Base-by-base conservation (phyloP, 1,140 invertebrate genomes). In the Cotesia glomerata region DNA sequence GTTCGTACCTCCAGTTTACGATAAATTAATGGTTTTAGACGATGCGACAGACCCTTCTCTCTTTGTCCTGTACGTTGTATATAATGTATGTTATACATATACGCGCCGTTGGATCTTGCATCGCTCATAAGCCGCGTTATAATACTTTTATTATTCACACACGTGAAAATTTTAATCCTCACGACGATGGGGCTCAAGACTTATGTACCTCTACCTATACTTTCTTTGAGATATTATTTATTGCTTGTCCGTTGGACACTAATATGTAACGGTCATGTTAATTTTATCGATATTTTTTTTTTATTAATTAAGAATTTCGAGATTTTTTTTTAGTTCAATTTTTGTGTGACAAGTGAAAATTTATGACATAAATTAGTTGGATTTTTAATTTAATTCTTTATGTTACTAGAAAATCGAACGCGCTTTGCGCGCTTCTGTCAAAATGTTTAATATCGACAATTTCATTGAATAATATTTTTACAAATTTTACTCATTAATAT, bases 11-110 rank as follows among this genome's bases (percentile, higher is more conserved):
- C 75, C 71, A 79, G 77, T 84, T 83, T 80, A 81, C 80, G 81
- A 82, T 79, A 80, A 82, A 85, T 84, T 85, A 85, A 85, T 85
- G 80, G 80, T 80, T 80, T 83, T 72, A 18, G 52, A 74, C 39
- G 62, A 5, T 18, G 65, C 16, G 51, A 67, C 49, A 52, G 49
- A 45, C 70, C 56, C 45, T 61, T 62, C 61, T 62, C 63, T 58
- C 26, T 58, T 54, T 58, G 54, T 45, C 11, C 7, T 45, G 11
- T 45, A 45, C 39, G 39, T 45, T 26, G 26, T 61, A 45, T 35
- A 32, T 45, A 45, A 34, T 45, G 8, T 70, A 39, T 51, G 36
- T 49, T 14, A 35, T 63, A 34, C 32, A 32, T n/a, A 34, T 63
- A 11, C 34, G 36, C 32, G 61, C 61, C 52, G 65, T 68, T 54